Base-by-base conservation (phyloP, 64 coral and sea anemone species). In the Actinia equina region DNA sequence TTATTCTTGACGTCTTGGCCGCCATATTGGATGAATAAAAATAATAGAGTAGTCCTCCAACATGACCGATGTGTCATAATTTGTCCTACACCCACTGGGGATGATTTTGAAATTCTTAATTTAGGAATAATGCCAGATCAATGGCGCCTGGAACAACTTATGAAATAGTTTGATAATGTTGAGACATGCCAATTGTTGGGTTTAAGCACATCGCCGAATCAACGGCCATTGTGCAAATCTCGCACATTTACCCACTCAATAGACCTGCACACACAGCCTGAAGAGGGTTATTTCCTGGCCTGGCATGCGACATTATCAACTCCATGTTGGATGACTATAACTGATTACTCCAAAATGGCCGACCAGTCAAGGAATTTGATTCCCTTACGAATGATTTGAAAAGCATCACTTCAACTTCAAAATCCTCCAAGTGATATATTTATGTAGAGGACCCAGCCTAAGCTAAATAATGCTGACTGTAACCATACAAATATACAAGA, bases 401-500 rank as follows among this genome's bases (percentile, higher is more conserved):
- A 74, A 74, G 25, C 69, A 26, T 27, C 55, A 57, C 55, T 74
- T 74, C 25, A 27, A 30, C 37, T 30, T 41, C 25, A 74, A 13
- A 41, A 74, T 26, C 69, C 13, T 74, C n/a, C 26, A 74, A 74
- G 69, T 30, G n/a, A 74, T 74, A 11, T 16, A 57, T 57, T 74
- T 5, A 25, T 30, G 22, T 74, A 30, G 26, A 37, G 69, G 69
- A 74, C 69, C 69, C 69, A 74, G 69, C 69, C 69, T 30, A 74
- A 41, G 7, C 63, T 69, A 69, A 25, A 23, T 69, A 26, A 69
- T 69, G n/a, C 63, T 69, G 63, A 69, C 63, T 20, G 8, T 23
- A 22, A 69, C 19, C 63, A 79, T 79, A 79, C 77, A 79, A 79
- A 79, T 79, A 79, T 79, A 46, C 77, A 79, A 79, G 77, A 79